Conservation (phyloP, 53 echinoderm and acorn worm species). For the Hippasteria phrygiana region DNA sequence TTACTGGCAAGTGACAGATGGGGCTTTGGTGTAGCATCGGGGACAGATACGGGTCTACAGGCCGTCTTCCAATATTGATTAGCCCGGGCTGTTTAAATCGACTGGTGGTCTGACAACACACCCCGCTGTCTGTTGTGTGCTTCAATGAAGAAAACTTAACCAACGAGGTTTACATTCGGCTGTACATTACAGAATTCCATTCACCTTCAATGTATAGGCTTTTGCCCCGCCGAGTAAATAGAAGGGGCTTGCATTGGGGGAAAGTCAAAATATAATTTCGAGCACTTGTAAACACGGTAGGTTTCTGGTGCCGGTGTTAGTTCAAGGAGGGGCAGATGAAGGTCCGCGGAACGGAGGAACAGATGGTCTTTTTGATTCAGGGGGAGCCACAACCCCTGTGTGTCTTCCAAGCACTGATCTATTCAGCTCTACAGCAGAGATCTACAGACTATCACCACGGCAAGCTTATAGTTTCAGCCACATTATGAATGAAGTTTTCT, state of each 20-base stretch:
- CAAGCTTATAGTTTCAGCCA: too few species aligned
- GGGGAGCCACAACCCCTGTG: conserved; percentile 10
- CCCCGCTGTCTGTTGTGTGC: conserved; percentile 33
- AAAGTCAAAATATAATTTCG: not conserved
- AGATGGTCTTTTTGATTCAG: conserved; percentile 13
- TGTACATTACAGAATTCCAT: conserved; percentile 22
- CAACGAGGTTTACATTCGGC: conserved; percentile 25
- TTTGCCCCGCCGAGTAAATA: not conserved
- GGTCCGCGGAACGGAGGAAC: not conserved
- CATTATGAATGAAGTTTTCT: too few species aligned
- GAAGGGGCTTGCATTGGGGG: not conserved
- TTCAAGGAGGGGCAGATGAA: not conserved
- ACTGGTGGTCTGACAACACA: conserved; percentile 54
- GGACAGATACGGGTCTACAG: not conserved
- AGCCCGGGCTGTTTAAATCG: conserved; percentile 31
- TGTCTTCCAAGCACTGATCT: not conserved
- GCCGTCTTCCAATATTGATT: conserved; percentile 40
- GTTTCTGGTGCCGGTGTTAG: not conserved
- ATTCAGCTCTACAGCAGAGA: not conserved
- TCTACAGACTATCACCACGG: not conserved
- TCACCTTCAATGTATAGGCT: not conserved
- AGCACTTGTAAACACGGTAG: not conserved
- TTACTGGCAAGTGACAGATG: conserved; percentile 26
- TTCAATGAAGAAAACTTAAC: not conserved
- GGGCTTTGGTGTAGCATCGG: not conserved